Percentiles rank a stretch among this genome's conserved stretches.
Conservation (phyloP, 1,140 invertebrate species). For the Stenopsyche tienmushanensis region DNA sequence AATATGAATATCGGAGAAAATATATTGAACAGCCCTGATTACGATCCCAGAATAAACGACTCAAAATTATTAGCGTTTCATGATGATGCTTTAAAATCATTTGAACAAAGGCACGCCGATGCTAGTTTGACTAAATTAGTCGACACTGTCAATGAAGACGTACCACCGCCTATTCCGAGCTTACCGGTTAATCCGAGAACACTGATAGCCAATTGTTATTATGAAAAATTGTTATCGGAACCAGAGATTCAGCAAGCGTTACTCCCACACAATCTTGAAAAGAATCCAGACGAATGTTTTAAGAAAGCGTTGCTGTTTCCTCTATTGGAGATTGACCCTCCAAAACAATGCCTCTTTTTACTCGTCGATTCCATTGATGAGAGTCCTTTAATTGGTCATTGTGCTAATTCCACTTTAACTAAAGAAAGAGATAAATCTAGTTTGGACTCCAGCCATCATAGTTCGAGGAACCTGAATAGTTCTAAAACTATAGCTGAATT, state of each 20-base stretch:
- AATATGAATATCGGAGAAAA: slow-evolving; percentile 28
- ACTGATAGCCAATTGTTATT: slow-evolving; percentile 75
- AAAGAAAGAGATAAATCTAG: slow-evolving; percentile 45
- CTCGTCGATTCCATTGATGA: slow-evolving; percentile 93
- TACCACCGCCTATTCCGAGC: slow-evolving; percentile 60
- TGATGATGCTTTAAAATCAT: not conserved
- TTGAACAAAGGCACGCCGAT: slow-evolving; percentile 8
- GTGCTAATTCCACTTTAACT: slow-evolving; percentile 47
- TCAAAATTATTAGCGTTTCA: slow-evolving; percentile 6
- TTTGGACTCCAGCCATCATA: slow-evolving; percentile 45
- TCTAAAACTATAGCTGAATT: slow-evolving; percentile 80
- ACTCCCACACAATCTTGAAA: slow-evolving; percentile 70
- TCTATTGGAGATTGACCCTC: slow-evolving; percentile 78
- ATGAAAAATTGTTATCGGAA: slow-evolving; percentile 74
- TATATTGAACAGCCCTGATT: slow-evolving; percentile 37
- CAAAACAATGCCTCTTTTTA: slow-evolving; percentile 80
- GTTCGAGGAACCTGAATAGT: slow-evolving; percentile 51
- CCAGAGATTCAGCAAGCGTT: slow-evolving; percentile 73
- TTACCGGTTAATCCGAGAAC: slow-evolving; percentile 63
- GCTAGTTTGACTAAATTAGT: slow-evolving; percentile 6
- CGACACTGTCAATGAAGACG: slow-evolving; percentile 42
- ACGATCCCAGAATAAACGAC: slow-evolving; percentile 17
- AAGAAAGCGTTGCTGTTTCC: slow-evolving; percentile 86
- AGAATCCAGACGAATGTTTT: slow-evolving; percentile 87
- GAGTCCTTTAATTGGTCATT: slow-evolving; percentile 51